Base-by-base conservation (phyloP, 1,140 invertebrate species). In the Helicoverpa armigera region DNA sequence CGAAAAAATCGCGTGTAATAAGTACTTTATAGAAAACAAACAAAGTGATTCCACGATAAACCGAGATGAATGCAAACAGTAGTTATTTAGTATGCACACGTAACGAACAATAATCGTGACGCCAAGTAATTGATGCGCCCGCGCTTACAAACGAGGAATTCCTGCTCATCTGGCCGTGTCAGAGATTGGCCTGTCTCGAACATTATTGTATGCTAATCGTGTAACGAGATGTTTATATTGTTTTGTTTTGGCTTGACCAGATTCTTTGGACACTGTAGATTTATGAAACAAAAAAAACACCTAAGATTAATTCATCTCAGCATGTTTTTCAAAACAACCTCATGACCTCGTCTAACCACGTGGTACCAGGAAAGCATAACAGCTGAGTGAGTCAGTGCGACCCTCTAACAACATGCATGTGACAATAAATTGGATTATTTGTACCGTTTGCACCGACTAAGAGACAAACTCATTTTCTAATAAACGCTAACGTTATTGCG, bases 121-220 rank as follows among this genome's bases (percentile, higher is more conserved):
- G 31, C 67, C 11, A 0, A 14, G 35, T 75, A 75, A 75, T 75
- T 75, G 73, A 75, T 75, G 73, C 35, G 73, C 58, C 18, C 61
- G 73, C 56, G 73, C 54, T 60, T 18, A 29, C 11, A 60, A 75
- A 75, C 58, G 35, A 75, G 73, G 73, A 75, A 75, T 75, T 75
- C 73, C 73, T 75, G 73, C n/a, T 75, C n/a, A 61, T 56, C 4
- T 61, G 29, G 43, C 73, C 56, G 35, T 61, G 54, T 61, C 73
- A 51, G n/a, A 23, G 48, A 75, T 61, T 75, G 56, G 29, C n/a
- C 53, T 35, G 16, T 56, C 56, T 61, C 14, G 73, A 51, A 61
- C 73, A 75, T 75, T 50, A 75, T 75, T 75, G 58, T 75, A 75
- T 75, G 73, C 18, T 75, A 75, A 75, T 75, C 4, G 35, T 35